Conservation (phyloP, 2,113 vertebrate genomes). For the Hippoglossus stenolepis region DNA sequence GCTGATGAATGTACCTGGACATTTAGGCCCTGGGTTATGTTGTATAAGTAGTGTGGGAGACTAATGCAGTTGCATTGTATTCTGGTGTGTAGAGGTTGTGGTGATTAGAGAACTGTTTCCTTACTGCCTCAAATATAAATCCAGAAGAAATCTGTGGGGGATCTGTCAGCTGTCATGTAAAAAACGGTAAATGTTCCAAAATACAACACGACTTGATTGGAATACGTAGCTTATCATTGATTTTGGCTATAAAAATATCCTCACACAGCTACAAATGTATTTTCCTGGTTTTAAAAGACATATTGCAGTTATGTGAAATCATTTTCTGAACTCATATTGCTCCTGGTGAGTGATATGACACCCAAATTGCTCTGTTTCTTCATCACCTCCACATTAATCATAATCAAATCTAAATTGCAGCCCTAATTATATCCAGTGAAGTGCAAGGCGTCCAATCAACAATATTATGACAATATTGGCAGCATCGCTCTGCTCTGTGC, state of each 20-base stretch:
- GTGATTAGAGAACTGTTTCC: too few species aligned
- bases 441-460: neutral
- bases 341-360: slow-evolving; percentile 16
- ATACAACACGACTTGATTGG: too few species aligned
- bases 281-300: neutral
- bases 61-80: neutral
- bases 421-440: neutral
- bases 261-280: neutral
- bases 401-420: slow-evolving; percentile 17
- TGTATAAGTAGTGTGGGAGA: neutral
- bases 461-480: slow-evolving; percentile 10
- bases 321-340: neutral
- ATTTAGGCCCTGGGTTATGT: neutral
- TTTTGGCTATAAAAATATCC: neutral
- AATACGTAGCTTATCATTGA: too few species aligned
- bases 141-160: too few species aligned
- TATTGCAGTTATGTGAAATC: neutral
- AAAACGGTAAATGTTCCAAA: too few species aligned
- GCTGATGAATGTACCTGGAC: neutral
- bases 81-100: too few species aligned
- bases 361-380: neutral
- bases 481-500: neutral
- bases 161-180: too few species aligned
- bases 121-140: too few species aligned
- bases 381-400: slow-evolving; percentile 20